Evolutionary conservation across 2,797 vertebrate species (phyloP).

Genomic region (Cyclura pinguis): DNA sequence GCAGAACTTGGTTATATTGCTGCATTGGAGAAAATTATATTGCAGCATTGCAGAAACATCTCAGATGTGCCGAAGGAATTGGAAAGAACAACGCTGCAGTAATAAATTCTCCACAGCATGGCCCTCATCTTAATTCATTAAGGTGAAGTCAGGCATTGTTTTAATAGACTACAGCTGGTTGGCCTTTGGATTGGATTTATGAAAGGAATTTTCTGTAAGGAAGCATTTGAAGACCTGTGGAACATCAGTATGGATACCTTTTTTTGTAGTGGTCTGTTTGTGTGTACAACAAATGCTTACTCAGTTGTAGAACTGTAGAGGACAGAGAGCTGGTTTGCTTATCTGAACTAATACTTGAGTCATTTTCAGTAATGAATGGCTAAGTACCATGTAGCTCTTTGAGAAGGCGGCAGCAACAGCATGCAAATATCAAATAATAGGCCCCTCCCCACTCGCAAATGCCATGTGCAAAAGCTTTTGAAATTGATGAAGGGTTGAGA

Average conservation of each 20-base stretch:
- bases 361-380: neutral
- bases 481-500: neutral
- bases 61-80: neutral
- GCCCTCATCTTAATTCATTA: neutral
- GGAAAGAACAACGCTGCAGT: neutral
- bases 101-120: neutral
- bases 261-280: no score
- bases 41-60: constrained; percentile 40
- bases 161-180: neutral
- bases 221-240: neutral
- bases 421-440: neutral
- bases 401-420: no score
- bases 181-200: neutral
- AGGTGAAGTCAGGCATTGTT: no score
- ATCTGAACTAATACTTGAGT: no score
- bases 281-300: neutral
- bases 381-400: neutral
- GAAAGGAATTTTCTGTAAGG: neutral
- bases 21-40: neutral
- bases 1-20: neutral
- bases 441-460: neutral
- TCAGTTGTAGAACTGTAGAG: neutral
- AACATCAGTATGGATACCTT: neutral
- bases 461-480: neutral
- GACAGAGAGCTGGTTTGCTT: neutral